phyloP scores from a whole-genome alignment of 64 coral and sea anemone genomes.

The Montipora capricornis region DNA sequence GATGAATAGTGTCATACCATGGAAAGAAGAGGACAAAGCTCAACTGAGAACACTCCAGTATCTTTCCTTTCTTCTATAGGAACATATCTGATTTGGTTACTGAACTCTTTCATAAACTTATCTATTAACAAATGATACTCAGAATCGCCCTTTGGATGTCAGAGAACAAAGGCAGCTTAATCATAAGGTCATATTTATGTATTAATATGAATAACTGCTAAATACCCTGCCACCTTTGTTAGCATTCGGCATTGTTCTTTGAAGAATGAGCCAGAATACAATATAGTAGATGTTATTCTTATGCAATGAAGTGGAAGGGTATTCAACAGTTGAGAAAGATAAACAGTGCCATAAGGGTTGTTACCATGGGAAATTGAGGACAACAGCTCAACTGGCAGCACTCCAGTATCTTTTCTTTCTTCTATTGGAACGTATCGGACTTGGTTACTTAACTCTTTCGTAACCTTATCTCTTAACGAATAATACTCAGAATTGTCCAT shows the following conservation, averaged over 20 bases:
- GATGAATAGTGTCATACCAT: neutral
- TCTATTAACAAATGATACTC: neutral
- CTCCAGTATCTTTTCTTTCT: neutral
- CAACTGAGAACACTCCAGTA: neutral
- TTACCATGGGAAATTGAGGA: neutral
- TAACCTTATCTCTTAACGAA: neutral
- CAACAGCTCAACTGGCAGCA: neutral
- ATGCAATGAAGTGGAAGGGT: too few species aligned
- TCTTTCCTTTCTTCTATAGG: slow-evolving; percentile 16
- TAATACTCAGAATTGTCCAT: neutral
- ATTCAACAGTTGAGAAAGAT: too few species aligned
- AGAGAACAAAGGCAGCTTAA: neutral
- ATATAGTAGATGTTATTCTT: too few species aligned
- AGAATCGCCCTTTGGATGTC: too few species aligned
- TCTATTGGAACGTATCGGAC: slow-evolving; percentile 2
- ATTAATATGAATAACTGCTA: too few species aligned
- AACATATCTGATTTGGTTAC: neutral
- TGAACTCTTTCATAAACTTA: neutral
- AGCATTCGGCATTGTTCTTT: too few species aligned
- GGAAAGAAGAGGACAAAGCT: neutral
- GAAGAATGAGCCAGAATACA: too few species aligned
- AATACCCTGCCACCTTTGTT: too few species aligned
- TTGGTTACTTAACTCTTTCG: neutral
- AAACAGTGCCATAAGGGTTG: neutral
- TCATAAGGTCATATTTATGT: neutral